Conservation (phyloP, 2,113 vertebrate species). For the Sciurus niger region DNA sequence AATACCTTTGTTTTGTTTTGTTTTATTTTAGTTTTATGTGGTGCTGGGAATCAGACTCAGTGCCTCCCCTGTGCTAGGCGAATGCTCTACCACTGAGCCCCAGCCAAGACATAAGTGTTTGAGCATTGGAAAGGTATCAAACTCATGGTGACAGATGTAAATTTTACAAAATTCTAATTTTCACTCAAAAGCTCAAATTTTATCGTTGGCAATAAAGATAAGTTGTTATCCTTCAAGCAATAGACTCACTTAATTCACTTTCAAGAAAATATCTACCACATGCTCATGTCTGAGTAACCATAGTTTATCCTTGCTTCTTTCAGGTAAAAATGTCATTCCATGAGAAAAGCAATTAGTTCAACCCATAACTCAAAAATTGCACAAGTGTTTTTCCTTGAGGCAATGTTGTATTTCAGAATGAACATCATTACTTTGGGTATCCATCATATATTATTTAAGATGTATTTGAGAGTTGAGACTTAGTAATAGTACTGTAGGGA, state of each 20-base stretch:
- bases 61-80: too few relatives aligned
- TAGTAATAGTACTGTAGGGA: not conserved
- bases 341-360: not conserved
- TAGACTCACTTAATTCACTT: conserved; percentile 10
- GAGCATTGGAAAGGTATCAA: not conserved
- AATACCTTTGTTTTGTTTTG: too few relatives aligned
- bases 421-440: not conserved
- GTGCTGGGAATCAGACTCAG: too few relatives aligned
- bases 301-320: not conserved
- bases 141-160: not conserved
- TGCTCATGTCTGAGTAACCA: not conserved
- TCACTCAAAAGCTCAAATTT: conserved; percentile 45
- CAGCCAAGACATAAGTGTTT: too few relatives aligned
- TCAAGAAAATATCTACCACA: conserved; percentile 10
- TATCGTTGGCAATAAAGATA: conserved; percentile 31
- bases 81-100: too few relatives aligned
- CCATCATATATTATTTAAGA: not conserved
- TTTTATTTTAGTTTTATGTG: too few relatives aligned
- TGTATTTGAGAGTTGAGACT: not conserved
- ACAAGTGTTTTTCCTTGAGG: conserved; percentile 22
- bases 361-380: conserved; percentile 6
- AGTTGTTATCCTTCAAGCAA: conserved; percentile 29
- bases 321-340: not conserved
- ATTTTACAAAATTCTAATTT: conserved; percentile 31
- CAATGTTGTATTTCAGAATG: not conserved